Evolutionary conservation across 2,888 invertebrate genomes (phyloP), one percentile per base, ranked within the genome.

Genomic region (Apotomis betuletana): DNA sequence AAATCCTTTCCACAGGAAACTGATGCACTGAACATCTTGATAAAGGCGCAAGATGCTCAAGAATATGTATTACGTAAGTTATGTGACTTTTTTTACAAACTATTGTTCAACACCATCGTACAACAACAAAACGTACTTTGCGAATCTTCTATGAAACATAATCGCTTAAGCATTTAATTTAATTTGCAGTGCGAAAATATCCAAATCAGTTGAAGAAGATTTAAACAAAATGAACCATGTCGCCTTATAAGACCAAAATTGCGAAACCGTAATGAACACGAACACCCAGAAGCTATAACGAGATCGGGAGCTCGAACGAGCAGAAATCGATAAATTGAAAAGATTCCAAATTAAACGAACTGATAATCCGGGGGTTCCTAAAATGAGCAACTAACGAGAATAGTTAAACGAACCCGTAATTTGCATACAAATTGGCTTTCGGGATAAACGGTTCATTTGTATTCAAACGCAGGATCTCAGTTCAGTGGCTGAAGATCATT

Each of bases 311-410:
- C 65, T 64, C 15, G 13, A 13, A 52, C 4, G 15, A 64, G 4
- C 44, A 57, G 36, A 57, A 64, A 74, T 60, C 65, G 67, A 69
- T 69, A 60, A 65, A 79, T 78, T 75, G 76, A 82, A 83, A 80
- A 81, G 81, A 78, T 81, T 81, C 77, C 78, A 79, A 83, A 83
- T 83, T 77, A 80, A 86, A 82, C 77, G 80, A 81, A 83, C 82
- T 82, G 83, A 85, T 88, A 90, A 90, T 85, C 86, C 87, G 88
- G 89, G 90, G 87, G 85, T 90, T 87, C 83, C 83, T 90, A 90
- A 92, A 93, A 92, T 92, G 92, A 91, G 91, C 92, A 92, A 91
- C 91, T 92, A 92, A 92, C 92, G 91, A 91, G 92, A 88, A 92
- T 91, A 92, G 92, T 92, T 91, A 90, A 91, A 90, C 85, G 88